Evolutionary conservation across 2,113 vertebrate genomes (phyloP).

Genomic region (Blennius ocellaris): DNA sequence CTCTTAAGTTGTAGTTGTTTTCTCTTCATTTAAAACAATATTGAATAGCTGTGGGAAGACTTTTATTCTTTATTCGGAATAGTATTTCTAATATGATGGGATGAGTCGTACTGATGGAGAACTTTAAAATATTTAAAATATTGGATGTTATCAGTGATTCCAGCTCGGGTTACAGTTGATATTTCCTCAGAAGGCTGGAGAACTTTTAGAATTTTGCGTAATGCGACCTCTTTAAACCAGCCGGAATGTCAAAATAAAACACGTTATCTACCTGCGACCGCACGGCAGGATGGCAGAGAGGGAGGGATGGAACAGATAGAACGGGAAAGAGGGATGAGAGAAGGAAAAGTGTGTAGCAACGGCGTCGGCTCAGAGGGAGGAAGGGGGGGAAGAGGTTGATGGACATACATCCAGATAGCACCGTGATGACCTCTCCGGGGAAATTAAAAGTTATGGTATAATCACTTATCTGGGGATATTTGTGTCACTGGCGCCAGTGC

Average conservation of each 20-base stretch:
- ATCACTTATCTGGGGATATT: slow-evolving; percentile 60
- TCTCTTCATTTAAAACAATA: no score
- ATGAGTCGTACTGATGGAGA: no score
- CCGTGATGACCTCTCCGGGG: slow-evolving; percentile 59
- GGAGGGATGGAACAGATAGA: neutral
- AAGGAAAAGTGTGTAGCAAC: slow-evolving; percentile 47
- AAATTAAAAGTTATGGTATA: slow-evolving; percentile 66
- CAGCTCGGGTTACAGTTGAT: no score
- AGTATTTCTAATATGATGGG: no score
- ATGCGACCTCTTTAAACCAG: no score
- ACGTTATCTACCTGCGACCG: slow-evolving; percentile 36
- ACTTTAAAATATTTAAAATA: no score
- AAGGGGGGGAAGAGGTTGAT: slow-evolving; percentile 39
- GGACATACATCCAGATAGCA: slow-evolving; percentile 47
- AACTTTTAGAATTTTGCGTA: slow-evolving; percentile 41
- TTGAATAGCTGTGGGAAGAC: no score
- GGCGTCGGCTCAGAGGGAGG: slow-evolving; percentile 24
- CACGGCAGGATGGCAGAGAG: slow-evolving; percentile 35
- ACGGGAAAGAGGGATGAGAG: slow-evolving; percentile 36
- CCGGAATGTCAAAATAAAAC: slow-evolving; percentile 39
- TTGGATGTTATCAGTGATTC: no score
- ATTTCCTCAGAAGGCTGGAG: no score
- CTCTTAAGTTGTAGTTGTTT: no score
- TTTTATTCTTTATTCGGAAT: no score
- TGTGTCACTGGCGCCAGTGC: slow-evolving; percentile 23